phyloP scores from a whole-genome alignment of 2,888 invertebrate genomes.

The Hesperia comma region DNA sequence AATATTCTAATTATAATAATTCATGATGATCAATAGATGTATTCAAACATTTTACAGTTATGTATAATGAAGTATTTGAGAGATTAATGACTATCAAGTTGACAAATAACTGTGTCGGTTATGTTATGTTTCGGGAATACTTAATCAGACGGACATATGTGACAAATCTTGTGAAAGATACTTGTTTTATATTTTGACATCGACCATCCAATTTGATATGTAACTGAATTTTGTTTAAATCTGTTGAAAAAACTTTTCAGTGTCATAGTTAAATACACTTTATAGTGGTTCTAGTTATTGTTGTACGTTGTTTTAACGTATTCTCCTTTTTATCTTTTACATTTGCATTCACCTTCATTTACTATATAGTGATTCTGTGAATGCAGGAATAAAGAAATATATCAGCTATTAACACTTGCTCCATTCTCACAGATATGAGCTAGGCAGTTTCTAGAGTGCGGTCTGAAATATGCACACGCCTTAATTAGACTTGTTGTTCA shows the following conservation, averaged over 20 bases:
- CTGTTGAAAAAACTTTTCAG: background rate
- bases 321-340: background rate
- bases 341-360: background rate
- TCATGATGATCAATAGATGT: no score
- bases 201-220: no score
- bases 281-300: background rate
- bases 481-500: conserved; percentile 56
- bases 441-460: conserved; percentile 49
- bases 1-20: no score
- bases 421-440: conserved; percentile 33
- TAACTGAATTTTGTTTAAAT: background rate
- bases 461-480: conserved; percentile 54
- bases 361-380: background rate
- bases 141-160: no score
- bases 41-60: conserved; percentile 9
- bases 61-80: conserved; percentile 12
- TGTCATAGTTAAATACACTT: background rate
- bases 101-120: conserved; percentile 1
- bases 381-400: background rate
- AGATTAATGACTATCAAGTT: background rate
- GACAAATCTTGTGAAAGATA: no score
- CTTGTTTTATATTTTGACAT: no score
- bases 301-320: background rate
- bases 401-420: conserved; percentile 19
- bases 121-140: no score